Evolutionary conservation across 2,797 vertebrate genomes (phyloP).

Genomic region (Pogonophryne albipinna): DNA sequence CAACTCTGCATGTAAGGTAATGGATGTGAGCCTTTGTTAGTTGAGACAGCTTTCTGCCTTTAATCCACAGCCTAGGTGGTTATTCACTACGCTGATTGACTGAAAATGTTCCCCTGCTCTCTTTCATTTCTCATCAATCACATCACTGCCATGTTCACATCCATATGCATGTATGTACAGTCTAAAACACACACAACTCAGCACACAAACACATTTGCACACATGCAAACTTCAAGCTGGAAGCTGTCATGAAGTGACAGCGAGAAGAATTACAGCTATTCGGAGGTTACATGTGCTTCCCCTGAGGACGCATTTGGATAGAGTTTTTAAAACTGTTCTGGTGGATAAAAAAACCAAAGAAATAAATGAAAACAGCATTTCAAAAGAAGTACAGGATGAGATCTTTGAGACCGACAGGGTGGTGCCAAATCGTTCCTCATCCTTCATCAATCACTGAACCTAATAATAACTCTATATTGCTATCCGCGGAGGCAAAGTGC

Average conservation of each 20-base stretch:
- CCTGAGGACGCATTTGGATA: constrained; percentile 58
- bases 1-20: constrained; percentile 68
- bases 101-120: constrained; percentile 68
- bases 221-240: constrained; percentile 51
- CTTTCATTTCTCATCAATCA: constrained; percentile 81
- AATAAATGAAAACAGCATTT: constrained; percentile 38
- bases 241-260: constrained; percentile 75
- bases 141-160: constrained; percentile 64
- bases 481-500: constrained; percentile 59
- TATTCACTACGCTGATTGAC: constrained; percentile 75
- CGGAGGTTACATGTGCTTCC: constrained; percentile 65
- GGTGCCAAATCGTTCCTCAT: constrained; percentile 52
- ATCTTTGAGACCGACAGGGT: constrained; percentile 61
- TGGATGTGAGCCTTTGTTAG: constrained; percentile 74
- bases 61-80: constrained; percentile 74
- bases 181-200: constrained; percentile 3
- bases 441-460: constrained; percentile 73
- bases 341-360: constrained; percentile 59
- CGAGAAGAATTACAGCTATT: constrained; percentile 64
- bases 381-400: constrained; percentile 42
- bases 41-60: constrained; percentile 75
- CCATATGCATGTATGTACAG: constrained; percentile 50
- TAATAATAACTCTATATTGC: constrained; percentile 73
- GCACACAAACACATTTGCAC: constrained; percentile 13
- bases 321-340: constrained; percentile 54